Percentiles rank a stretch among this genome's conserved stretches.
Evolutionary conservation across 2,113 vertebrate genomes (phyloP).

Genomic region (Siniperca knerii): DNA sequence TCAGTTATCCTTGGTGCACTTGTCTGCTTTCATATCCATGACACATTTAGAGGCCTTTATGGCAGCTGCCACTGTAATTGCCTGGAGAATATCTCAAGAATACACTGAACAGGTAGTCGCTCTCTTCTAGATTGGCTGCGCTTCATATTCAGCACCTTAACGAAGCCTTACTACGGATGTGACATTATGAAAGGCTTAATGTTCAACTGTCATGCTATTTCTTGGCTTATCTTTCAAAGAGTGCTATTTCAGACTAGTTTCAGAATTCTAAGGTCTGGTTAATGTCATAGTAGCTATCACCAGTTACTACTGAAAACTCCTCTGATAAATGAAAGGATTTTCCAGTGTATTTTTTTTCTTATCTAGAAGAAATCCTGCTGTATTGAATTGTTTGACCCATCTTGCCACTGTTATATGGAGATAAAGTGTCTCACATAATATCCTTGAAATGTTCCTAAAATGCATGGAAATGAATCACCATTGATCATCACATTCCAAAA

Average conservation of each 20-base stretch:
- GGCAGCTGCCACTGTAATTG: constrained; percentile 30
- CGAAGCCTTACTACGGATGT: constrained; percentile 1
- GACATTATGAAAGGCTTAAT: constrained; percentile 27
- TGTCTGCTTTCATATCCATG: constrained; percentile 25
- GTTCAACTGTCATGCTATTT: constrained; percentile 12
- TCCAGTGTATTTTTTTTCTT: not conserved
- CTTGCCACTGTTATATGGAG: not conserved
- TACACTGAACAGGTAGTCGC: not conserved
- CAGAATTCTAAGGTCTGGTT: not conserved
- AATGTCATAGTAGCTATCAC: not conserved
- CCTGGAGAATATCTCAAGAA: constrained; percentile 25
- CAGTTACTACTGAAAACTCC: not conserved
- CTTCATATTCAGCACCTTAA: not conserved
- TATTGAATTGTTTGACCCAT: not conserved
- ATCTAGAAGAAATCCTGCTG: not conserved
- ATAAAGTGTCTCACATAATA: not conserved
- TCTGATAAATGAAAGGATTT: not conserved
- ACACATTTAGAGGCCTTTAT: constrained; percentile 22
- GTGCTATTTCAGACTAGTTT: not conserved
- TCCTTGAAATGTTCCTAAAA: not conserved
- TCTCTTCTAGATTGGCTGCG: not conserved
- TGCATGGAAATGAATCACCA: not conserved
- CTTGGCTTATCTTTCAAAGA: constrained; percentile 30
- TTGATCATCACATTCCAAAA: not conserved
- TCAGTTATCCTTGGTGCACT: constrained; percentile 21